phyloP scores from a whole-genome alignment of 1,140 invertebrate species.

The Cydia pomonella region DNA sequence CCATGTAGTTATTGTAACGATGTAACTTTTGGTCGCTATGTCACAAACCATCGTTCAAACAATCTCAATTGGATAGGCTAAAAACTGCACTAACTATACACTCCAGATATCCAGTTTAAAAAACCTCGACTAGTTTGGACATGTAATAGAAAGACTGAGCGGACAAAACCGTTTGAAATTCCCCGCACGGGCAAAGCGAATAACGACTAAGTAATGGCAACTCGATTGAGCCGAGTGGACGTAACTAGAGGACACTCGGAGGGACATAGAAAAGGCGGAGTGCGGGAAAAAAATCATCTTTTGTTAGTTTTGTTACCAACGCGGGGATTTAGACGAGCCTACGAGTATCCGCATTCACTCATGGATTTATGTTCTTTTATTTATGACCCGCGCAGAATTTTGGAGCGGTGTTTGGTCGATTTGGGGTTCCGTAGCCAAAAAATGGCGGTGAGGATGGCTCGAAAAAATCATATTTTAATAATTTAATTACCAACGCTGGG shows the following conservation, averaged over 20 bases:
- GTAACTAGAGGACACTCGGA: constrained; percentile 45
- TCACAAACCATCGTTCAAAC: too few relatives aligned
- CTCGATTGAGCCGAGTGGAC: constrained; percentile 48
- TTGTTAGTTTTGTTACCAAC: constrained; percentile 24
- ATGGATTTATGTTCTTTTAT: constrained; percentile 13
- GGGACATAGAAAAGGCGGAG: constrained; percentile 65
- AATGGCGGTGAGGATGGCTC: background rate
- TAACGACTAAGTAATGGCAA: constrained; percentile 44
- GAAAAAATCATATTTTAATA: too few relatives aligned
- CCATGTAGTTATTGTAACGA: too few relatives aligned
- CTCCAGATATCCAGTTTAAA: background rate
- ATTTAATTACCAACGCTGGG: too few relatives aligned
- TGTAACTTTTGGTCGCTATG: too few relatives aligned
- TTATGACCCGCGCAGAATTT: constrained; percentile 10
- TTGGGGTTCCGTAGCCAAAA: constrained; percentile 5
- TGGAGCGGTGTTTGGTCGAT: background rate
- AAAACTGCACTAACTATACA: background rate
- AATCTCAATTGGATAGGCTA: too few relatives aligned
- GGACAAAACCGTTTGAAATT: constrained; percentile 26
- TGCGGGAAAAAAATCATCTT: constrained; percentile 42
- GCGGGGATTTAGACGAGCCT: background rate
- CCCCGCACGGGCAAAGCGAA: constrained; percentile 41
- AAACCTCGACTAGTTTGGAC: background rate
- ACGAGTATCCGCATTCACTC: background rate
- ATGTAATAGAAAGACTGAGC: background rate